Evolutionary conservation across 53 echinoderm and acorn worm species (phyloP).

Genomic region (Holothuria leucospilota): DNA sequence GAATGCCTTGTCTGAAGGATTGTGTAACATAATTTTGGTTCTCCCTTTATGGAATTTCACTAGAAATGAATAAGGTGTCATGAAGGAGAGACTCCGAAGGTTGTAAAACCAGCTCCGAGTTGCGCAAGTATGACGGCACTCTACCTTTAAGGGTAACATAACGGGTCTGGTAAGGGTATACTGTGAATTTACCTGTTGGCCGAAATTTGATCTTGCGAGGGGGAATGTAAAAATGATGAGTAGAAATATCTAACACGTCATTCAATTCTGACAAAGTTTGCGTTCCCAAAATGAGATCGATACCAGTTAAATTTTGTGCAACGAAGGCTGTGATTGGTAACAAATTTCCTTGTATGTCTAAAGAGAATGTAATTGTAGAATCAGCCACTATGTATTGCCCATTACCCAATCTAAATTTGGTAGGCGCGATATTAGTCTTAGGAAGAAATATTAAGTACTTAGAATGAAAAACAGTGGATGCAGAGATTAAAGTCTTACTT

Average conservation of each 20-base stretch:
- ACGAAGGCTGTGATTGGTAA: no score
- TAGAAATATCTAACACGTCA: constrained; percentile 31
- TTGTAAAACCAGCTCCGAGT: neutral
- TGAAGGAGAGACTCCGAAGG: neutral
- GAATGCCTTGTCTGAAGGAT: neutral
- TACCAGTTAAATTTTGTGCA: constrained; percentile 9
- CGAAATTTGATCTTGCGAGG: neutral
- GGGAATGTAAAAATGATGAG: constrained; percentile 27
- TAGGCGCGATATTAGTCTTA: neutral
- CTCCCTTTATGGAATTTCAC: constrained; percentile 18
- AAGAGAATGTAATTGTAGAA: neutral
- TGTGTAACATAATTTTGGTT: neutral
- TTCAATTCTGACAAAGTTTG: constrained; percentile 44
- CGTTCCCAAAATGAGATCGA: constrained; percentile 49
- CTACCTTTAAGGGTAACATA: neutral
- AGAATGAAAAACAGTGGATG: neutral
- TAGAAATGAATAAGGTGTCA: neutral
- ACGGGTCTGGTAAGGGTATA: neutral
- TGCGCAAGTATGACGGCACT: constrained; percentile 1
- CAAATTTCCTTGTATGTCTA: neutral
- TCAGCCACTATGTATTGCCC: neutral
- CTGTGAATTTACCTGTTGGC: neutral
- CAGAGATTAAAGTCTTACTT: constrained; percentile 28
- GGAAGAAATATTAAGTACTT: constrained; percentile 4
- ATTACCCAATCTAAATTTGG: constrained; percentile 27